Base-by-base conservation (phyloP, 1,140 invertebrate genomes). In the Aphaenogaster rudis region DNA sequence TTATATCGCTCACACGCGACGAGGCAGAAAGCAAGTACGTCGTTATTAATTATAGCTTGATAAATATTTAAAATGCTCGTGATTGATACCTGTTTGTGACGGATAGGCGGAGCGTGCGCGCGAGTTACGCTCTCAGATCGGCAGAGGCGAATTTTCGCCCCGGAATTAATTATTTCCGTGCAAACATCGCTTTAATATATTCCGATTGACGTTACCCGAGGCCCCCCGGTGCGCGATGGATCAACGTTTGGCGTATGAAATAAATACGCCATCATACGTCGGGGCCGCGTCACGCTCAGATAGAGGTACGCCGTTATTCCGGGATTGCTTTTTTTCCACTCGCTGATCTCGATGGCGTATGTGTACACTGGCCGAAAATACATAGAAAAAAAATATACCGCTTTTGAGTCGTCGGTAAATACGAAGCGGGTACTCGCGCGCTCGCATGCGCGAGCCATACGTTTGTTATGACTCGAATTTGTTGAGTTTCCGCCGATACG, bases 161-260 rank as follows among this genome's bases (percentile, higher is more conserved):
- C 86, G 81, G 91, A 93, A 94, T 94, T 94, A 94, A 94, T 94
- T 94, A 93, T 93, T 93, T 91, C 89, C 88, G 92, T 88, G 91
- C 92, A 94, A 94, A 94, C 93, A 94, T 94, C 88, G 88, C 90
- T 93, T 94, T 94, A 93, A 94, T 94, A 94, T 94, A 94, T 94
- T 94, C 91, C 92, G 91, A 93, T 94, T 94, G 92, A 94, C 91
- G 92, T 85, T 88, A 64, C 71, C 85, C 61, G 52, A 80, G 76
- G 71, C 52, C 54, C 77, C 50, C 45, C 77, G 76, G 33, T 66
- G 48, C 74, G 81, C 79, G 88, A 88, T 86, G 90, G 82, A 66
- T 81, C 90, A 87, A 89, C 90, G 86, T 91, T 88, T 89, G 88
- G 71, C 86, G 78, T 88, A 91, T 89, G 90, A 89, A 91, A 89